A percentile compares a stretch with the other conserved stretches of the same genome.
Conservation (phyloP, 2,888 invertebrate genomes). For the Dryomyza anilis region DNA sequence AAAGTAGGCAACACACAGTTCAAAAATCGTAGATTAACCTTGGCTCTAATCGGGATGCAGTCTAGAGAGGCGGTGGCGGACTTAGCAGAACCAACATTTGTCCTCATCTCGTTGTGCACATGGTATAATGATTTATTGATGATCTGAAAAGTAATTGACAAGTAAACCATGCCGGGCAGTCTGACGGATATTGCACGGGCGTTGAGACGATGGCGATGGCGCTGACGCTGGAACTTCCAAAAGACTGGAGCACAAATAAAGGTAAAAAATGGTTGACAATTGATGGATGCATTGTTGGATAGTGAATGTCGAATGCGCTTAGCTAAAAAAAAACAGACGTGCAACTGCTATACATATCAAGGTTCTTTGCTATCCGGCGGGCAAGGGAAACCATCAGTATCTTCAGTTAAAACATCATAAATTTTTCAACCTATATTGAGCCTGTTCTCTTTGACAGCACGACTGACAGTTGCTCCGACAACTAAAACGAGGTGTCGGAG, state of each 20-base stretch:
- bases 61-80: not conserved
- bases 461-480: conserved; percentile 32
- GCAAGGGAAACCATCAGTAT: not conserved
- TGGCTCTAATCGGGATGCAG: not conserved
- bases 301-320: not conserved
- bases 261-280: too few relatives aligned
- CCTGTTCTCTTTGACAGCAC: conserved; percentile 40
- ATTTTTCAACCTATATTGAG: conserved; percentile 25
- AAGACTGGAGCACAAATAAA: too few relatives aligned
- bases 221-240: not conserved
- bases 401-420: conserved; percentile 9
- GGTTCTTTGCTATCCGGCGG: too few relatives aligned
- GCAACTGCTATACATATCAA: not conserved
- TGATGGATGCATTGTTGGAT: conserved; percentile 44
- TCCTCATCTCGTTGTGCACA: not conserved
- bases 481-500: too few relatives aligned
- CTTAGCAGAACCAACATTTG: too few relatives aligned
- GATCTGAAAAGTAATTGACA: conserved; percentile 26
- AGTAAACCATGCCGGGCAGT: conserved; percentile 12
- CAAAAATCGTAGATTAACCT: too few relatives aligned
- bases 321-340: conserved; percentile 35
- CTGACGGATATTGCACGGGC: not conserved
- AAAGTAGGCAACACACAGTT: too few relatives aligned
- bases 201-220: not conserved
- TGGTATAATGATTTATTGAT: conserved; percentile 30